Evolutionary conservation across 2,797 vertebrate species (phyloP), one percentile per base, ranked within the genome.

Genomic region (Lithobates sylvaticus): DNA sequence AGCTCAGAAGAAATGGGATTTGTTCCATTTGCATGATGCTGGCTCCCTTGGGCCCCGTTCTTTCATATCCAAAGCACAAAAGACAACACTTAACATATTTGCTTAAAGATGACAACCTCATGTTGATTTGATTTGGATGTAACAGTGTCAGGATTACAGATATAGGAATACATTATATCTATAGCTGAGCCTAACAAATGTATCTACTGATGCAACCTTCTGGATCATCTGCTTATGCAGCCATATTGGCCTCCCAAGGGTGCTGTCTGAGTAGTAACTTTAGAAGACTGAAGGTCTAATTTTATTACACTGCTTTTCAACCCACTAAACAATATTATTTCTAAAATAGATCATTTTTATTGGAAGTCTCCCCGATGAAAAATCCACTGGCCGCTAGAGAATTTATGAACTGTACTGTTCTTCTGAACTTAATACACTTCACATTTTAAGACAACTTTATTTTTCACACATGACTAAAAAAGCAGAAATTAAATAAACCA

Each of bases 51-150:
- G 97, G 96, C 93, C 94, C 94, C 94, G 95, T 96, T 91, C 92
- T 91, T 97, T 96, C 95, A 95, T 95, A 96, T 96, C 95, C 96
- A 97, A 97, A 96, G 94, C 94, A 95, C 94, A 93, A 95, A 94
- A 96, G 95, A 97, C 96, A 95, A 96, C 96, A 96, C 96, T 99
- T 97, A 98, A 97, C 97, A 97, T 98, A 97, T 98, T 97, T 97
- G 96, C 96, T 97, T 97, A 96, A 96, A 97, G 95, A 97, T 96
- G 96, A 97, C 96, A 97, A 96, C 95, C 95, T 95, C 92, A 95
- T 94, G 94, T 96, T 96, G 96, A 97, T 97, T 96, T 97, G 93
- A 93, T 94, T 96, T 95, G 93, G 91, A 95, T 95, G 93, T 93
- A 95, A 95, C 95, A 95, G 95, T 96, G 95, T 96, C 94, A 95